Evolutionary conservation across 2,797 vertebrate species (phyloP).

Genomic region (Glossophaga mutica): DNA sequence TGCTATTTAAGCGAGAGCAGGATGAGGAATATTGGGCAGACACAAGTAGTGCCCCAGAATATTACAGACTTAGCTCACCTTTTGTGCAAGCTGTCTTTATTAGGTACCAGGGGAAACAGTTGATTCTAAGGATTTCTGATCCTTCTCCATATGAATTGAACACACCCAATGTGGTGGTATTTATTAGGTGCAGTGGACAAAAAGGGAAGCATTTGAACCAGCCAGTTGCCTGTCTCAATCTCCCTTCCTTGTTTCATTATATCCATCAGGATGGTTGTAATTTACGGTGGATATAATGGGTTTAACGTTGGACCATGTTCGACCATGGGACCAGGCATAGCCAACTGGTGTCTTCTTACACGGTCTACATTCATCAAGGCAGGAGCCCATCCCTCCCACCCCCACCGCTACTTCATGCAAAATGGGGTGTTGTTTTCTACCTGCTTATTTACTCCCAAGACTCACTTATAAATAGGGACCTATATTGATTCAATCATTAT

Average conservation of each 20-base stretch:
- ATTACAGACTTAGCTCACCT: background rate
- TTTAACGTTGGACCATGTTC: background rate
- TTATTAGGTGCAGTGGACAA: background rate
- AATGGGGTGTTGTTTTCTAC: background rate
- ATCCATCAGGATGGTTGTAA: background rate
- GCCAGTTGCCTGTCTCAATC: background rate
- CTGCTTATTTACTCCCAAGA: background rate
- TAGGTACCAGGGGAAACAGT: background rate
- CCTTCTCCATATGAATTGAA: background rate
- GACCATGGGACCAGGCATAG: background rate
- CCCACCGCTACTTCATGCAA: background rate
- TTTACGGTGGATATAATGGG: background rate
- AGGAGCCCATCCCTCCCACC: background rate
- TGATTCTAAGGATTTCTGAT: background rate
- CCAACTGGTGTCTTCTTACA: background rate
- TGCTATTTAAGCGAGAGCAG: background rate
- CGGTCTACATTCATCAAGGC: background rate
- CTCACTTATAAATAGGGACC: background rate
- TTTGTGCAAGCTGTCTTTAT: background rate
- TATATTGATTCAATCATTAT: background rate
- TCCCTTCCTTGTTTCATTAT: background rate
- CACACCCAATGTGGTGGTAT: background rate
- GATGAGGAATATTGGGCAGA: background rate
- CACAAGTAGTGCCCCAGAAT: background rate
- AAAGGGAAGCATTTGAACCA: background rate